phyloP scores from a whole-genome alignment of 2,888 invertebrate species.

The Julus scandinavius region DNA sequence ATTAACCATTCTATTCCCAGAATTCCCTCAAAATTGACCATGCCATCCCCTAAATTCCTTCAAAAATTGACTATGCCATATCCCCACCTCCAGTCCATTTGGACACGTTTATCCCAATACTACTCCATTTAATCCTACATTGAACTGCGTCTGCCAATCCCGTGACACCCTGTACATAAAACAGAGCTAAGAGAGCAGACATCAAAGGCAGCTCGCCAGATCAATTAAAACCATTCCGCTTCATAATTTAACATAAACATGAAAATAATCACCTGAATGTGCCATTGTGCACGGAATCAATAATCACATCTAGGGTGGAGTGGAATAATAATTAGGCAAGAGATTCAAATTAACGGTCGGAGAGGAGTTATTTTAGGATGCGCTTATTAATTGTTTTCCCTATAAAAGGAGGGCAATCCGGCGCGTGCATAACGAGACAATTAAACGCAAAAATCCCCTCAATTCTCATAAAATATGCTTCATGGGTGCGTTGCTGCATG shows the following conservation, averaged over 20 bases:
- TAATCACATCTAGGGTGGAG: constrained; percentile 46
- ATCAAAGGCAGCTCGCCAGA: not conserved
- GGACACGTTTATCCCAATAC: too few relatives aligned
- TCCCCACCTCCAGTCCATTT: too few relatives aligned
- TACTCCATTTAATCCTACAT: too few relatives aligned
- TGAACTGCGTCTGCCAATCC: too few relatives aligned
- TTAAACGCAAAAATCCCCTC: constrained; percentile 34
- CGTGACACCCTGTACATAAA: not conserved
- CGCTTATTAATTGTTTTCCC: constrained; percentile 40
- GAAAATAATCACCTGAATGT: constrained; percentile 45
- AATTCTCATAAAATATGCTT: not conserved
- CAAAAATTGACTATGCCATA: too few relatives aligned
- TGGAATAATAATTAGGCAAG: constrained; percentile 45
- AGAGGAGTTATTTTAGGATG: constrained; percentile 43
- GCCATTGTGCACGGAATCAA: constrained; percentile 44
- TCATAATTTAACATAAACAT: constrained; percentile 40
- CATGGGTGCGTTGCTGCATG: not conserved
- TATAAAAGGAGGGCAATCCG: constrained; percentile 15
- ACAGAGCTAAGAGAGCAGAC: not conserved
- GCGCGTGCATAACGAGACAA: constrained; percentile 41
- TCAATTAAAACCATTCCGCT: constrained; percentile 43
- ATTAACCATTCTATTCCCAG: not conserved
- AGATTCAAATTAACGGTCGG: constrained; percentile 46
- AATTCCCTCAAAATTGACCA: not conserved
- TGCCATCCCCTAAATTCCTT: too few relatives aligned